Evolutionary conservation across 2,113 vertebrate genomes (phyloP).

Genomic region (Clinocottus analis): DNA sequence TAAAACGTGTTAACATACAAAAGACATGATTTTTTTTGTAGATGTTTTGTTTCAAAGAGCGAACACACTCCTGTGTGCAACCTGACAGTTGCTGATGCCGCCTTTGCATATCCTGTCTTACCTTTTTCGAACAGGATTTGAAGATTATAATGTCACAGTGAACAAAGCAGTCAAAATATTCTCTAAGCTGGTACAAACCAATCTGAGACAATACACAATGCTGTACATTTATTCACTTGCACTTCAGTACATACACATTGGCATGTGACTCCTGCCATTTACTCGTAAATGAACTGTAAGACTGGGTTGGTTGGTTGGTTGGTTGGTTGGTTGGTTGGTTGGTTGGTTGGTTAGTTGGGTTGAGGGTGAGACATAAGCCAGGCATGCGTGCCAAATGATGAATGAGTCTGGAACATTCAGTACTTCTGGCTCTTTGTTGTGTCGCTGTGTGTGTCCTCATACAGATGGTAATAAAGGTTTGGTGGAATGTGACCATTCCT

Average conservation of each 20-base stretch:
- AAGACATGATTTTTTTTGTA: too few species aligned
- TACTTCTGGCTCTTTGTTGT: conserved; percentile 31
- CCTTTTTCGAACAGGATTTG: conserved; percentile 65
- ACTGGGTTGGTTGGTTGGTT: conserved; percentile 3
- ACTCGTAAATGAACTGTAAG: neutral
- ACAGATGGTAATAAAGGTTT: conserved; percentile 26
- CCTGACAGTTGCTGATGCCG: conserved; percentile 38
- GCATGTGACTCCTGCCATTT: neutral
- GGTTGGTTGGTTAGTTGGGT: conserved; percentile 3
- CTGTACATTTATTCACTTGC: conserved; percentile 6
- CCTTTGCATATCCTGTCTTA: conserved; percentile 62
- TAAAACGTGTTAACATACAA: neutral
- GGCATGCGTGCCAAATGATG: conserved; percentile 12
- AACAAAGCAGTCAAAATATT: conserved; percentile 14
- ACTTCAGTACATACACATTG: neutral
- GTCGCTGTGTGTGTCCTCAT: neutral
- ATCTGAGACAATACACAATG: neutral
- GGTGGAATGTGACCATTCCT: conserved; percentile 67
- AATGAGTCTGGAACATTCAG: conserved; percentile 42
- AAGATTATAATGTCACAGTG: conserved; percentile 45
- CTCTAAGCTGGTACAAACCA: conserved; percentile 4
- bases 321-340: conserved; percentile 1
- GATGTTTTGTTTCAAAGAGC: conserved; percentile 27
- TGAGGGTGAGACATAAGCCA: conserved; percentile 6
- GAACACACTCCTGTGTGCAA: conserved; percentile 49